A percentile compares a stretch with the other conserved stretches of the same genome.
phyloP scores from a whole-genome alignment of 92 coral and sea anemone genomes.

The Meandrina meandrites region DNA sequence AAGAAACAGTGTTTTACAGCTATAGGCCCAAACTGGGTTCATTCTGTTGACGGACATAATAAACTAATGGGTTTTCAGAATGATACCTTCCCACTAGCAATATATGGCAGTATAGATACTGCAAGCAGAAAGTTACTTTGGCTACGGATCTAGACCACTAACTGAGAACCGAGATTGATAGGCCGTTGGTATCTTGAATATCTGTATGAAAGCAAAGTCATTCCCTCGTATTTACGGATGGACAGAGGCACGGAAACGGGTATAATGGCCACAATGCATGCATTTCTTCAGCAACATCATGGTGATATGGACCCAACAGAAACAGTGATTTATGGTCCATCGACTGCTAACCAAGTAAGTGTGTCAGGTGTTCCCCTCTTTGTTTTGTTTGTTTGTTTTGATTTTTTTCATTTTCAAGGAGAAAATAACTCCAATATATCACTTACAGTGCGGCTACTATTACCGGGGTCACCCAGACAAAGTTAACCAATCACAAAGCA shows the following conservation, averaged over 20 bases:
- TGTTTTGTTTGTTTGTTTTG: too few relatives aligned
- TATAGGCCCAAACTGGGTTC: conserved; percentile 43
- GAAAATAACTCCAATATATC: neutral
- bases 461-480: too few relatives aligned
- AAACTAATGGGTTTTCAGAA: conserved; percentile 43
- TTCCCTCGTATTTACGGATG: conserved; percentile 47
- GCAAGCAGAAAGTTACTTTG: conserved; percentile 44
- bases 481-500: too few relatives aligned
- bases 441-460: too few relatives aligned
- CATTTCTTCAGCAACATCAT: conserved; percentile 39
- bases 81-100: conserved; percentile 35
- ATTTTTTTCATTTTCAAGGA: neutral
- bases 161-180: conserved; percentile 31
- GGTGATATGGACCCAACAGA: conserved; percentile 47
- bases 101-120: conserved; percentile 32
- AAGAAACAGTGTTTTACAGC: conserved; percentile 22
- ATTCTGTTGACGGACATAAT: conserved; percentile 36
- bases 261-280: conserved; percentile 60
- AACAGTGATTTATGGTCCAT: conserved; percentile 56
- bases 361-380: neutral
- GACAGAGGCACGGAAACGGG: conserved; percentile 64
- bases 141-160: conserved; percentile 37
- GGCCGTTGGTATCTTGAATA: conserved; percentile 45
- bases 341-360: conserved; percentile 54
- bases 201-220: conserved; percentile 27